Conservation (phyloP, 92 coral and sea anemone genomes). For the Phenganax marumi region DNA sequence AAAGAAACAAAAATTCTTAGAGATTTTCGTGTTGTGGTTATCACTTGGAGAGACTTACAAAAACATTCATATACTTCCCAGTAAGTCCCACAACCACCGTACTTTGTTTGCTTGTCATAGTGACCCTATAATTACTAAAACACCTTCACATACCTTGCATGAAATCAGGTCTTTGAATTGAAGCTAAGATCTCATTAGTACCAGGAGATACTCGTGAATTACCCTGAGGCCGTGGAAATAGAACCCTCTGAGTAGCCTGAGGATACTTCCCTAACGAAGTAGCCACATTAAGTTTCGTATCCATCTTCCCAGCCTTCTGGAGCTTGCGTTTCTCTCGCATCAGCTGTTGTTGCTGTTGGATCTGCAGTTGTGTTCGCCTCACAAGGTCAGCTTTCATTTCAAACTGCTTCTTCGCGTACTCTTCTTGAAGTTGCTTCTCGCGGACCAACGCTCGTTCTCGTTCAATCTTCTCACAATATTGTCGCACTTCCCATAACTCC, state of each 20-base stretch:
- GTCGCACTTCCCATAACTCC: constrained; percentile 98
- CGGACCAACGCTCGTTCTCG: constrained; percentile 88
- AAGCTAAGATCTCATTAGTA: constrained; percentile 9
- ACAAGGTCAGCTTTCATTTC: constrained; percentile 79
- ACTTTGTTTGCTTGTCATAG: no score
- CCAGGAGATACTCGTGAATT: constrained; percentile 27
- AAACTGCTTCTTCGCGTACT: constrained; percentile 76
- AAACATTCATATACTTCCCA: neutral
- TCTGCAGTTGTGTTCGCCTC: constrained; percentile 69
- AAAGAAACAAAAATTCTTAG: neutral
- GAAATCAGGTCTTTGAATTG: neutral
- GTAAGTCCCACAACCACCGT: no score
- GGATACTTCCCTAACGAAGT: neutral
- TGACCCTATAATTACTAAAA: neutral
- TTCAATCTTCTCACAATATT: constrained; percentile 87
- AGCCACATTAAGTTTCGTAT: constrained; percentile 21
- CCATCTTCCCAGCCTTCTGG: constrained; percentile 89
- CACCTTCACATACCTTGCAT: neutral
- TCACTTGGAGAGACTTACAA: neutral
- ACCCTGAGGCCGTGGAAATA: constrained; percentile 28
- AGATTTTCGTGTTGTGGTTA: neutral
- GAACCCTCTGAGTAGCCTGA: constrained; percentile 26
- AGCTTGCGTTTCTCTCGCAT: constrained; percentile 84
- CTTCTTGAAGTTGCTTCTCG: constrained; percentile 88
- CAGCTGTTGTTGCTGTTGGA: constrained; percentile 84